Evolutionary conservation across 2,113 vertebrate genomes (phyloP).

Genomic region (Coryphaenoides rupestris): DNA sequence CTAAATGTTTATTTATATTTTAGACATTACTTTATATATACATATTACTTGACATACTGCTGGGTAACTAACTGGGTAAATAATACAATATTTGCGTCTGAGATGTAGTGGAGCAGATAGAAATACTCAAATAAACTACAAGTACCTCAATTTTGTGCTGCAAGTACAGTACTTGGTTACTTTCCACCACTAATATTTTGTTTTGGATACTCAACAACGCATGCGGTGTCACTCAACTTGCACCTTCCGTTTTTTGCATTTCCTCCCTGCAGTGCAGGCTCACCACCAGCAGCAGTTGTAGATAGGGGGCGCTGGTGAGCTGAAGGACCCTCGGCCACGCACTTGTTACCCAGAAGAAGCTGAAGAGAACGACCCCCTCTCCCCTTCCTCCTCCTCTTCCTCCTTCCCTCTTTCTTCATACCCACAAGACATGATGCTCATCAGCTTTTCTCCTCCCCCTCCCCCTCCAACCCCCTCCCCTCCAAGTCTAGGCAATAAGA

Average conservation of each 20-base stretch:
- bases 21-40: too few relatives aligned
- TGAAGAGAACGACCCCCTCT: conserved; percentile 78
- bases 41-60: too few relatives aligned
- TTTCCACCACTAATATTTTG: too few relatives aligned
- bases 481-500: conserved; percentile 87
- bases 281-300: conserved; percentile 99
- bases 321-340: conserved; percentile 39
- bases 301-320: conserved; percentile 76
- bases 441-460: conserved; percentile 36
- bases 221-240: neutral
- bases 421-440: conserved; percentile 52
- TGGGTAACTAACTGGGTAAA: too few relatives aligned
- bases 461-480: conserved; percentile 49
- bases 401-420: conserved; percentile 49
- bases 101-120: too few relatives aligned
- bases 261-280: conserved; percentile 84
- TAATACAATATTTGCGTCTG: too few relatives aligned
- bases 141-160: too few relatives aligned
- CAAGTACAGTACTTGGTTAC: too few relatives aligned
- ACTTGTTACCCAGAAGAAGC: conserved; percentile 49
- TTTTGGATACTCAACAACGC: too few relatives aligned
- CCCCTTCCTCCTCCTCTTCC: conserved; percentile 65
- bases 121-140: too few relatives aligned
- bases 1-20: too few relatives aligned
- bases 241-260: conserved; percentile 22